Percentiles rank a stretch among this genome's conserved stretches.
phyloP scores from a whole-genome alignment of 2,113 vertebrate genomes.

The Silurus meridionalis region DNA sequence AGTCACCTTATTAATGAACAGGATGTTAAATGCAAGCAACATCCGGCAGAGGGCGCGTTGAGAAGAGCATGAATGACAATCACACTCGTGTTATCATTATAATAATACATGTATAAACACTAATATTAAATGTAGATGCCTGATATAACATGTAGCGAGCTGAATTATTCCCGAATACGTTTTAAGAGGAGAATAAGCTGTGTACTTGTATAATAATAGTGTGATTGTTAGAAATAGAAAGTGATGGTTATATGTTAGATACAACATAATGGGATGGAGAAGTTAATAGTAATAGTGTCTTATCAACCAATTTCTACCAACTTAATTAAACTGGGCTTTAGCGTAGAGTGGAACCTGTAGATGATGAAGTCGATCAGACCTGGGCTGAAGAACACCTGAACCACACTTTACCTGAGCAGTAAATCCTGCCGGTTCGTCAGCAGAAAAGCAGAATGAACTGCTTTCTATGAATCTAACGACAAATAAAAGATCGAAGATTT shows the following conservation, averaged over 20 bases:
- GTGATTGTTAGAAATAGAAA: background rate
- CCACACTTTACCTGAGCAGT: conserved; percentile 5
- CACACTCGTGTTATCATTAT: conserved; percentile 2
- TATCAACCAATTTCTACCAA: background rate
- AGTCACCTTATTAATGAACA: background rate
- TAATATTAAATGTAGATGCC: background rate
- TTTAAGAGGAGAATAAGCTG: background rate
- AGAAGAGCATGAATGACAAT: conserved; percentile 17
- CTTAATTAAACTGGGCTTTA: background rate
- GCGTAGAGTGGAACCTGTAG: background rate
- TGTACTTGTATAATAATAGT: background rate
- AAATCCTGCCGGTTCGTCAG: conserved; percentile 13
- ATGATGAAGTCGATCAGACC: background rate
- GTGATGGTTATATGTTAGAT: background rate
- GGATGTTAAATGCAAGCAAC: background rate
- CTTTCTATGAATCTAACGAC: background rate
- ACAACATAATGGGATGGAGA: background rate
- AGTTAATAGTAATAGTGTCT: background rate
- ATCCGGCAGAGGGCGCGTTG: conserved; percentile 32
- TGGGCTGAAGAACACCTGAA: background rate
- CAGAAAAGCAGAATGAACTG: background rate
- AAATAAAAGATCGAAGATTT: background rate
- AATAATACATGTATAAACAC: background rate
- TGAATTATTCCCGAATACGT: background rate
- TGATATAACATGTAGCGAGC: background rate